Conservation (phyloP, 2,113 vertebrate genomes). For the Tenebrosternarchus preto region DNA sequence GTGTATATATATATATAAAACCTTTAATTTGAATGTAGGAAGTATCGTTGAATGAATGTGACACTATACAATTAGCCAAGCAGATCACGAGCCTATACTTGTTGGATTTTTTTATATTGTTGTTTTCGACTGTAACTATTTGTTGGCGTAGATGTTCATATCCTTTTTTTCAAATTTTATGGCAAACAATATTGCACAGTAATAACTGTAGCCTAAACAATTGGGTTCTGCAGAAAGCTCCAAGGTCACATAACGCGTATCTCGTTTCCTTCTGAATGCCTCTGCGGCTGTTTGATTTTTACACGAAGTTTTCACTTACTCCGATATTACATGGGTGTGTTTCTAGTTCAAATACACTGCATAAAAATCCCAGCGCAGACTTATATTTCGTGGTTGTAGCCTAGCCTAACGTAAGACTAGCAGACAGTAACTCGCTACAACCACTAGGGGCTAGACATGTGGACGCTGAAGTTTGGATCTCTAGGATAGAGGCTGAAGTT, state of each 20-base stretch:
- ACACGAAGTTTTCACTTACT: neutral
- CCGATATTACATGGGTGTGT: slow-evolving; percentile 16
- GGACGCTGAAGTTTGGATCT: slow-evolving; percentile 44
- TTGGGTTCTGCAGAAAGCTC: neutral
- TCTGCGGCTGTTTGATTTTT: neutral
- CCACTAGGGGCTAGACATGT: slow-evolving; percentile 45
- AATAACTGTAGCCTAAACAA: slow-evolving; percentile 18
- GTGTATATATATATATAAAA: neutral
- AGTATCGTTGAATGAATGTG: slow-evolving; percentile 5
- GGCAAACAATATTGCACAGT: neutral
- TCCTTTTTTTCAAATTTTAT: neutral
- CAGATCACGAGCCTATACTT: neutral
- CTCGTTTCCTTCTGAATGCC: neutral
- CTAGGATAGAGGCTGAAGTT: slow-evolving; percentile 40
- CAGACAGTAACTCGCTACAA: slow-evolving; percentile 13
- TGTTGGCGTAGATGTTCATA: neutral
- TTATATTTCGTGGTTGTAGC: slow-evolving; percentile 32
- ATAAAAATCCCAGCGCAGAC: neutral
- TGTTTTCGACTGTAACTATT: neutral
- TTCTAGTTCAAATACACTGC: neutral
- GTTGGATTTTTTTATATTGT: neutral
- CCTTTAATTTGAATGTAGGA: neutral
- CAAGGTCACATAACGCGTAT: slow-evolving; percentile 20
- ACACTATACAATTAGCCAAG: neutral
- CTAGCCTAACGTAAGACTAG: slow-evolving; percentile 19